Evolutionary conservation across 64 coral and sea anemone genomes (phyloP).

Genomic region (Montipora efflorescens): DNA sequence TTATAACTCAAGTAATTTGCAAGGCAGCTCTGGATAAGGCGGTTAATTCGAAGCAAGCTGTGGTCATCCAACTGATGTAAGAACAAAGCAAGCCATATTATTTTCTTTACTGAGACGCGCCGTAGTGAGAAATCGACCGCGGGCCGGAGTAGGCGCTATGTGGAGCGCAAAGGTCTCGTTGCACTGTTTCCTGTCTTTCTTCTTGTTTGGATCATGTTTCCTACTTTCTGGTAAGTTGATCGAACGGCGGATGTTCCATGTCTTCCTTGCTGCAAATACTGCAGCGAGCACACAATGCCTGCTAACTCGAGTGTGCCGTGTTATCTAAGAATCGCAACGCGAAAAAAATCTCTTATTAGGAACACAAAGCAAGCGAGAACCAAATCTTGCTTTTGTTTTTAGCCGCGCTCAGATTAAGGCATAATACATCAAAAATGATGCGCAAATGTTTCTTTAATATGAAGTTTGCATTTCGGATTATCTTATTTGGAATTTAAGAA

Average conservation of each 20-base stretch:
- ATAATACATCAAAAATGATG: not conserved
- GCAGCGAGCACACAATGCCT: not conserved
- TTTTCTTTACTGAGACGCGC: not conserved
- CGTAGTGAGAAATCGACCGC: not conserved
- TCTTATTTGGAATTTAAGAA: slow-evolving; percentile 41
- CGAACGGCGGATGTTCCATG: not conserved
- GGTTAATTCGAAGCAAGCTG: not conserved
- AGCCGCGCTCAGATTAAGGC: not conserved
- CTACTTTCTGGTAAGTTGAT: slow-evolving; percentile 7
- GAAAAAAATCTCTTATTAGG: not conserved
- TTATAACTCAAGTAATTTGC: not conserved
- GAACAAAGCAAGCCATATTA: slow-evolving; percentile 43
- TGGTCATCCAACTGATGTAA: slow-evolving; percentile 1
- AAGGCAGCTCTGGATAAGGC: not conserved
- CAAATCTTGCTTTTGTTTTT: not conserved
- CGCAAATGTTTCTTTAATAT: slow-evolving; percentile 29
- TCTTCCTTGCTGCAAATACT: not conserved
- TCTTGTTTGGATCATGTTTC: slow-evolving; percentile 31
- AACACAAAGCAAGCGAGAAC: not conserved
- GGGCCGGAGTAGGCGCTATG: not conserved
- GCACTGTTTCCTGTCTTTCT: not conserved
- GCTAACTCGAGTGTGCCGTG: not conserved
- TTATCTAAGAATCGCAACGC: not conserved
- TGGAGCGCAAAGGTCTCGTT: not conserved
- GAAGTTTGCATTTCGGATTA: slow-evolving; percentile 7